Conservation (phyloP, 2,888 invertebrate genomes). For the Aradus depressus region DNA sequence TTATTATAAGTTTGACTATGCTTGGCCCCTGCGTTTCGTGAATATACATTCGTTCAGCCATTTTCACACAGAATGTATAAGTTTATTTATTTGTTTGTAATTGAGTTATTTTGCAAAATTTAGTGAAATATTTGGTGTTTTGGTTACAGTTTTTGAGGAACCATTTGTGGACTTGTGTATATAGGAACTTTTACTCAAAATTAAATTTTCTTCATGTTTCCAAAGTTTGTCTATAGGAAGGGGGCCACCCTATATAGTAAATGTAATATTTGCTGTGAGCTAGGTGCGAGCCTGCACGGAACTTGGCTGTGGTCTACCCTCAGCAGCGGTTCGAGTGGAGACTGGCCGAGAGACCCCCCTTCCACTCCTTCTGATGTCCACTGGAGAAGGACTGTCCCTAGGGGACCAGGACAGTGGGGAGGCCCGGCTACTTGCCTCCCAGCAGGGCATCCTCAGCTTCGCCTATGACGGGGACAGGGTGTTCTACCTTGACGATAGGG, state of each 20-base stretch:
- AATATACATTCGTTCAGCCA: too few species aligned
- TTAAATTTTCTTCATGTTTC: too few species aligned
- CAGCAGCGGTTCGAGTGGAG: constrained; percentile 51
- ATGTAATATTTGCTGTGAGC: constrained; percentile 32
- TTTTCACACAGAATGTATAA: too few species aligned
- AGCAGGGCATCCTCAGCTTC: constrained; percentile 46
- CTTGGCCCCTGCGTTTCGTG: too few species aligned
- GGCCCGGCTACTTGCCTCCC: constrained; percentile 34
- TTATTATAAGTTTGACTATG: too few species aligned
- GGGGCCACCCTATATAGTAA: too few species aligned
- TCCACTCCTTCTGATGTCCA: constrained; percentile 65
- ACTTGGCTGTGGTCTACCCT: constrained; percentile 61
- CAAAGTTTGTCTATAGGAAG: too few species aligned
- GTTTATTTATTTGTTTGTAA: not conserved
- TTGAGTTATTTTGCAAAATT: not conserved
- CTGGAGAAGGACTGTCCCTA: constrained; percentile 57
- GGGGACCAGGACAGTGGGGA: constrained; percentile 64
- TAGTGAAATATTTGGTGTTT: not conserved
- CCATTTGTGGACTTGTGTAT: not conserved
- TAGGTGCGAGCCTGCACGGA: constrained; percentile 73
- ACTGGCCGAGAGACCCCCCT: constrained; percentile 64
- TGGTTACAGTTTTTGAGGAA: too few species aligned
- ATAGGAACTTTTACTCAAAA: not conserved
- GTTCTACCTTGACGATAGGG: constrained; percentile 53
- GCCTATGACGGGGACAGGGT: constrained; percentile 49